Percentiles rank a stretch among this genome's conserved stretches.
These are phyloP conservation scores for Piprites chloris DNA, from an alignment of 2,113 vertebrate species.

Conservation along the genomic window DNA sequence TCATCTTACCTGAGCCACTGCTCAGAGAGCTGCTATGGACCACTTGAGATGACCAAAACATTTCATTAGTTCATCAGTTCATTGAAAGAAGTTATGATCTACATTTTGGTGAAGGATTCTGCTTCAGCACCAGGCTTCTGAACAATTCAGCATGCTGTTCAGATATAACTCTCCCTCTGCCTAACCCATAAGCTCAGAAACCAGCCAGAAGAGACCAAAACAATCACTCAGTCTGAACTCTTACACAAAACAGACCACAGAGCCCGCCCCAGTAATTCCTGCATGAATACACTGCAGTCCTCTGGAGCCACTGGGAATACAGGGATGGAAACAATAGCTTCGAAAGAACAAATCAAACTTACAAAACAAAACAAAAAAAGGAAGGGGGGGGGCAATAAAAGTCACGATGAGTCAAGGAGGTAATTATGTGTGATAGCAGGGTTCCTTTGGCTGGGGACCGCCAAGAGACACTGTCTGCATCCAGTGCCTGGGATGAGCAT, in stretches of 20 bases:
- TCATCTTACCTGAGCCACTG: not conserved
- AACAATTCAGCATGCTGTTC: not conserved
- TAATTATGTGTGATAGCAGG: constrained; percentile 25
- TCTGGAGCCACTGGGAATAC: constrained; percentile 31
- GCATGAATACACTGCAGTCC: constrained; percentile 21
- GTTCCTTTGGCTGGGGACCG: constrained; percentile 21
- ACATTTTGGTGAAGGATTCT: not conserved
- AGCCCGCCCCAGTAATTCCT: constrained; percentile 6
- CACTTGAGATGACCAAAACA: not conserved
- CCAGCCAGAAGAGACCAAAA: constrained; percentile 1
- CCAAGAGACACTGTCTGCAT: not conserved
- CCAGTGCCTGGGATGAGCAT: not conserved
- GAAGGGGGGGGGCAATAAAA: not conserved
- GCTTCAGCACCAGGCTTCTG: not conserved
- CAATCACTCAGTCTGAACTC: not conserved
- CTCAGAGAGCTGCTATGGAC: not conserved
- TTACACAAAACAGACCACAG: constrained; percentile 45
- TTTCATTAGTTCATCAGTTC: not conserved
- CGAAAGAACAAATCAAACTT: constrained; percentile 23
- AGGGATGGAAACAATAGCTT: constrained; percentile 45
- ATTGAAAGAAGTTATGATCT: not conserved
- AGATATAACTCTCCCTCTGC: not conserved
- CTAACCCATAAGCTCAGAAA: not conserved
- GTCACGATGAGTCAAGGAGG: constrained; percentile 9
- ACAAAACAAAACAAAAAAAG: not conserved